Evolutionary conservation across 2,888 invertebrate genomes (phyloP), one percentile per base, ranked within the genome.

Genomic region (Eupithecia centaureata): DNA sequence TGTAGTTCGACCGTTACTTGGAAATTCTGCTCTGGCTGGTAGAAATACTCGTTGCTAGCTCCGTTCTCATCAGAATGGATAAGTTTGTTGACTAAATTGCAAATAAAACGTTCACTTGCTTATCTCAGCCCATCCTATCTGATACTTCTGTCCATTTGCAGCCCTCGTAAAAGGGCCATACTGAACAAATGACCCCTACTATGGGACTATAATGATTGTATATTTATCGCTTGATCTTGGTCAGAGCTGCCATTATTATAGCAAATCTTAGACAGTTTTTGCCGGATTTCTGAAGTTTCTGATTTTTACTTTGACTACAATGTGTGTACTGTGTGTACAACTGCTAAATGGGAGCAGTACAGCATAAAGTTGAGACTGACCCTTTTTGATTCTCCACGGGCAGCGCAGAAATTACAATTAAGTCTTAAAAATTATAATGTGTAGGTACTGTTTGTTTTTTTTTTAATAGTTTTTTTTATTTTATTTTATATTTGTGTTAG

Each of bases 21-120:
- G 47, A 10, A 47, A 47, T 47, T 47, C 22, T 22, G 18, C 47
- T 47, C 10, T 47, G 22, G 22, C 22, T 12, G 8, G 18, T 12
- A 47, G 47, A 22, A 22, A 47, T 47, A 4, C 47, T 22, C 10
- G 22, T 18, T 47, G 47, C 10, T 47, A 22, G 47, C 22, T 10
- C 47, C 22, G 47, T 12, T 47, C 10, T 22, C 10, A 47, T 47
- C 10, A 12, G 47, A 22, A 47, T 47, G 12, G 12, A 47, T 18
- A 47, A 22, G 47, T 47, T 47, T 22, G 47, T 47, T 22, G 22
- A 18, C 32, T 77, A 80, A 82, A 84, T 83, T 80, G 81, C 82
- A 84, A 83, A 86, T 83, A 80, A 82, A 83, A 84, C 81, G 80
- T 83, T 85, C 85, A 82, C 79, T 81, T 79, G 83, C 82, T 84